Evolutionary conservation across 2,888 invertebrate species (phyloP).

Genomic region (Colletes collaris): DNA sequence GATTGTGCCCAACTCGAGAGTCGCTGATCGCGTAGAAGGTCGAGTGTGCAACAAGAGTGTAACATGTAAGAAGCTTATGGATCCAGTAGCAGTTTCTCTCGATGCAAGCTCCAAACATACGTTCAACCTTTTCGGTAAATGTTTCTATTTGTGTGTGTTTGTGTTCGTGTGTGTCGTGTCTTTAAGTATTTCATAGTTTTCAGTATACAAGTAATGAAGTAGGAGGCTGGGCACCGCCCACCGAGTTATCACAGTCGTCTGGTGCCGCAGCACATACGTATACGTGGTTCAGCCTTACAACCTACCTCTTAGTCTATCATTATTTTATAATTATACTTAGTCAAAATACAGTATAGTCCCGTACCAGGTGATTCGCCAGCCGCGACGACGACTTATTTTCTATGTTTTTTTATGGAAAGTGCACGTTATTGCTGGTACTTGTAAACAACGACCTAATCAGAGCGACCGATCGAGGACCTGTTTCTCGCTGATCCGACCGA

Average conservation of each 20-base stretch:
- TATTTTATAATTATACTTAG: slow-evolving; percentile 59
- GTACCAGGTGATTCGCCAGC: slow-evolving; percentile 64
- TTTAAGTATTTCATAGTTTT: slow-evolving; percentile 72
- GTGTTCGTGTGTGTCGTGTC: slow-evolving; percentile 23
- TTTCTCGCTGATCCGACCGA: not conserved
- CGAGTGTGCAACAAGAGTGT: slow-evolving; percentile 3
- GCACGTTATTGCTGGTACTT: slow-evolving; percentile 63
- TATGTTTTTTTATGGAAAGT: slow-evolving; percentile 31
- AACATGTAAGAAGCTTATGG: slow-evolving; percentile 21
- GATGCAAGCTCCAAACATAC: slow-evolving; percentile 65
- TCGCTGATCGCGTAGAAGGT: not conserved
- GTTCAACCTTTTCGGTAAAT: slow-evolving; percentile 72
- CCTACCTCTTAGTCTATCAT: slow-evolving; percentile 79
- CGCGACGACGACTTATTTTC: slow-evolving; percentile 42
- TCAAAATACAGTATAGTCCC: slow-evolving; percentile 72
- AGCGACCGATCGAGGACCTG: slow-evolving; percentile 38
- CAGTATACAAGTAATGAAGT: slow-evolving; percentile 82
- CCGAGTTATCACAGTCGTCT: slow-evolving; percentile 83
- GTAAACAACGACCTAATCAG: slow-evolving; percentile 49
- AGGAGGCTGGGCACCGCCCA: slow-evolving; percentile 84
- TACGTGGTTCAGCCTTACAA: slow-evolving; percentile 83
- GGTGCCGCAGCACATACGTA: slow-evolving; percentile 84
- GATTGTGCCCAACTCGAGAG: not conserved
- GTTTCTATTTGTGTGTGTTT: slow-evolving; percentile 59
- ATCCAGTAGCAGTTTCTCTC: slow-evolving; percentile 36